Evolutionary conservation across 1,140 invertebrate species (phyloP).

Genomic region (Ridgeia piscesae): DNA sequence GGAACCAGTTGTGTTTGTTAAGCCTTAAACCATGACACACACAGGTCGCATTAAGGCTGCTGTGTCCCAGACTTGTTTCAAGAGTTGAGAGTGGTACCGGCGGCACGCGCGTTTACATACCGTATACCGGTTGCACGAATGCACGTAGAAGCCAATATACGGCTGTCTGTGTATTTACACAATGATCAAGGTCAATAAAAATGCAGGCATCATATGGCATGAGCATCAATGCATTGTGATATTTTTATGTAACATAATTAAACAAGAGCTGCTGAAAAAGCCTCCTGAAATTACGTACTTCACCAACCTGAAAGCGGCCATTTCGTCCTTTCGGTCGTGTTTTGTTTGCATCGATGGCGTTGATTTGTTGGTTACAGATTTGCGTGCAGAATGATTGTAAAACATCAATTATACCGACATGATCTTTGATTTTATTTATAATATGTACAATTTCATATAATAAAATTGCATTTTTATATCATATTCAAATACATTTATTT

Average conservation of each 20-base stretch:
- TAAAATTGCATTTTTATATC: too few species aligned
- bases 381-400: not conserved
- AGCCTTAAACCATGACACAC: not conserved
- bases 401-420: not conserved
- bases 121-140: not conserved
- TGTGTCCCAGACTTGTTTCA: not conserved
- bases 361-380: not conserved
- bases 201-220: not conserved
- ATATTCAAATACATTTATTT: too few species aligned
- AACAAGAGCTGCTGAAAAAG: not conserved
- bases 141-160: not conserved
- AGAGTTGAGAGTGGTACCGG: not conserved
- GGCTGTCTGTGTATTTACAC: not conserved
- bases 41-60: not conserved
- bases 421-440: not conserved
- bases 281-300: not conserved
- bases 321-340: not conserved
- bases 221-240: not conserved
- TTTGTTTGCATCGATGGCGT: slow-evolving; percentile 4
- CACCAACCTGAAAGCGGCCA: not conserved
- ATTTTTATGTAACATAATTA: not conserved
- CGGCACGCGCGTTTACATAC: not conserved
- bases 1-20: not conserved
- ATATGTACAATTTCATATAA: too few species aligned
- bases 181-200: not conserved